These are phyloP conservation scores for Choristoneura fumiferana DNA, from an alignment of 1,140 invertebrate species.

Conservation along the genomic window DNA sequence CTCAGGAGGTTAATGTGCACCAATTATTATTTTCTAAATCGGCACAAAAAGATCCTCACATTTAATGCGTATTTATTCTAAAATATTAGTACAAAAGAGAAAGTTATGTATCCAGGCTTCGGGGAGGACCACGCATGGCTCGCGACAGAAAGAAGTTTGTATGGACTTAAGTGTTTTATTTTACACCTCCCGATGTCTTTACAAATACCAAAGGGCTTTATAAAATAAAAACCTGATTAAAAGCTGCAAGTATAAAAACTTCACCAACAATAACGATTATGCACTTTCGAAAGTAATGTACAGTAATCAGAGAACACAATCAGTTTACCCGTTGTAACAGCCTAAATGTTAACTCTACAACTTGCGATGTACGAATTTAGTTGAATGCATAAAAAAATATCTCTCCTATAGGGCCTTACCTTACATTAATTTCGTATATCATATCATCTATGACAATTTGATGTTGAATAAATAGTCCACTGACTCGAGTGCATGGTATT, in stretches of 20 bases:
- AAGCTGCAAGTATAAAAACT: constrained; percentile 73
- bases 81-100: constrained; percentile 30
- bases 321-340: constrained; percentile 42
- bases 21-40: constrained; percentile 44
- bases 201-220: constrained; percentile 63
- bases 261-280: constrained; percentile 74
- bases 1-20: constrained; percentile 54
- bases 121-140: constrained; percentile 20
- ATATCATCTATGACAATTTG: constrained; percentile 73
- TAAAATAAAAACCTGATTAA: constrained; percentile 69
- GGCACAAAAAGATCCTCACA: constrained; percentile 43
- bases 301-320: constrained; percentile 34
- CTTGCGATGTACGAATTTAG: constrained; percentile 64
- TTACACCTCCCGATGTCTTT: constrained; percentile 62
- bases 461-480: constrained; percentile 59
- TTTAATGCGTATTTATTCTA: constrained; percentile 38
- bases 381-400: constrained; percentile 78
- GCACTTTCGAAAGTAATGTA: constrained; percentile 65
- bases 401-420: constrained; percentile 75
- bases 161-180: constrained; percentile 73
- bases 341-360: constrained; percentile 49
- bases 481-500: constrained; percentile 51
- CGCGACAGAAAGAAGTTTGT: constrained; percentile 44
- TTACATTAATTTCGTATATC: constrained; percentile 73
- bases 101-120: constrained; percentile 30